Evolutionary conservation across 2,113 vertebrate species (phyloP).

Genomic region (Lipophrys pholis): DNA sequence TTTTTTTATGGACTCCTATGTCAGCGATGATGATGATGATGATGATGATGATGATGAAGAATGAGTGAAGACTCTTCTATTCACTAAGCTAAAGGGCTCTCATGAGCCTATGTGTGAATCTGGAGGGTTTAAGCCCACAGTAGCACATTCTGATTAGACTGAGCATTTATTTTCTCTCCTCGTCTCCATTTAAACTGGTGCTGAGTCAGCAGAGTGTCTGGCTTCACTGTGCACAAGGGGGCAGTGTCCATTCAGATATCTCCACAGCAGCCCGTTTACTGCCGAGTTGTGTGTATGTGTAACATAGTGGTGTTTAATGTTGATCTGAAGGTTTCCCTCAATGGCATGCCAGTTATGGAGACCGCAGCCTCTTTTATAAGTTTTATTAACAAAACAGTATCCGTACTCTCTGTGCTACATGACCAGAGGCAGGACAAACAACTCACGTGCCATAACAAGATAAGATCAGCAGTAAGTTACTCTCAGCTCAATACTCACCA

Average conservation of each 20-base stretch:
- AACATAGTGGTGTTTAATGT: background rate
- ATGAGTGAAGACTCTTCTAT: too few species aligned
- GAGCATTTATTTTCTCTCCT: too few species aligned
- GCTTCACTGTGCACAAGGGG: constrained; percentile 42
- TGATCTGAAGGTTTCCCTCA: background rate
- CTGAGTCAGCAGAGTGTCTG: too few species aligned
- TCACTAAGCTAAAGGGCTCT: too few species aligned
- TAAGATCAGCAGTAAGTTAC: constrained; percentile 7
- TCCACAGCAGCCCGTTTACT: constrained; percentile 1
- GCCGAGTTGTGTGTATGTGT: background rate
- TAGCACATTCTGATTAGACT: too few species aligned
- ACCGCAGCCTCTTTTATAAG: background rate
- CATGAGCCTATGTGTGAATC: too few species aligned
- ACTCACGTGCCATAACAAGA: constrained; percentile 18
- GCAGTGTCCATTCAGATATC: constrained; percentile 28
- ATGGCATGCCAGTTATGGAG: background rate
- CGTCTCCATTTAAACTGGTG: too few species aligned
- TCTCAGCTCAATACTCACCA: constrained; percentile 16
- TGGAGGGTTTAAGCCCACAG: too few species aligned
- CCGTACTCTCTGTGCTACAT: background rate
- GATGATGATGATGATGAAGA: too few species aligned
- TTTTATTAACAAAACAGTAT: constrained; percentile 22
- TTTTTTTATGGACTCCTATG: too few species aligned
- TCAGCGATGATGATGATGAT: too few species aligned
- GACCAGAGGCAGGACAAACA: constrained; percentile 31